A percentile compares a stretch with the other conserved stretches of the same genome.
Evolutionary conservation across 2,113 vertebrate genomes (phyloP).

Genomic region (Anoplopoma fimbria): DNA sequence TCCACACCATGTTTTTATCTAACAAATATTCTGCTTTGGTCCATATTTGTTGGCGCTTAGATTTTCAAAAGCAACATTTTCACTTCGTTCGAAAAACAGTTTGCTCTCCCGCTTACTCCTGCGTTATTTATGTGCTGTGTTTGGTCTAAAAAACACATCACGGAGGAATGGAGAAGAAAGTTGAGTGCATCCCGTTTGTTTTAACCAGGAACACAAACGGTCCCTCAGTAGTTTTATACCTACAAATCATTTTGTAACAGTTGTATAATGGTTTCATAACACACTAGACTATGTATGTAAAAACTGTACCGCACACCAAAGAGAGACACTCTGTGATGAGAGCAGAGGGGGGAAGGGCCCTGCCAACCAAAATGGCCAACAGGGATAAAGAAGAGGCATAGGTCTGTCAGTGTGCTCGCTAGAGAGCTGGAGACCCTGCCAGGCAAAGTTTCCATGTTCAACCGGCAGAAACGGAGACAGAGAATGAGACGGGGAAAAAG

Average conservation of each 20-base stretch:
- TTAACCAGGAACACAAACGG: conserved; percentile 6
- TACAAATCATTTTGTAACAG: neutral
- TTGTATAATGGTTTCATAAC: neutral
- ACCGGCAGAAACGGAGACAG: conserved; percentile 48
- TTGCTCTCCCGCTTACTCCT: neutral
- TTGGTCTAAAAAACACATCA: neutral
- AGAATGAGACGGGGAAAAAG: neutral
- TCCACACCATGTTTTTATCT: neutral
- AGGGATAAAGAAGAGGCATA: conserved; percentile 47
- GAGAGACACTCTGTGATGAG: conserved; percentile 25
- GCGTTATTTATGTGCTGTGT: neutral
- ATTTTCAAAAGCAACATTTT: neutral
- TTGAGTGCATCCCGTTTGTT: neutral
- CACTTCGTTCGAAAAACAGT: neutral
- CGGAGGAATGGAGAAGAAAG: neutral
- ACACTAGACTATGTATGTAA: neutral
- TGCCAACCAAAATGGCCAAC: conserved; percentile 54
- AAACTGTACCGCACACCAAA: conserved; percentile 11
- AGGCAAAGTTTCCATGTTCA: conserved; percentile 65
- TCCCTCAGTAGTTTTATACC: neutral
- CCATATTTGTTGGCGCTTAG: neutral
- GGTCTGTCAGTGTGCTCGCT: conserved; percentile 28
- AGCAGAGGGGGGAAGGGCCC: conserved; percentile 18
- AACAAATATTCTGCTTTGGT: neutral
- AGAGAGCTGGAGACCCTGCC: conserved; percentile 37